Conservation (phyloP, 2,113 vertebrate species). For the Chelonoidis abingdonii region DNA sequence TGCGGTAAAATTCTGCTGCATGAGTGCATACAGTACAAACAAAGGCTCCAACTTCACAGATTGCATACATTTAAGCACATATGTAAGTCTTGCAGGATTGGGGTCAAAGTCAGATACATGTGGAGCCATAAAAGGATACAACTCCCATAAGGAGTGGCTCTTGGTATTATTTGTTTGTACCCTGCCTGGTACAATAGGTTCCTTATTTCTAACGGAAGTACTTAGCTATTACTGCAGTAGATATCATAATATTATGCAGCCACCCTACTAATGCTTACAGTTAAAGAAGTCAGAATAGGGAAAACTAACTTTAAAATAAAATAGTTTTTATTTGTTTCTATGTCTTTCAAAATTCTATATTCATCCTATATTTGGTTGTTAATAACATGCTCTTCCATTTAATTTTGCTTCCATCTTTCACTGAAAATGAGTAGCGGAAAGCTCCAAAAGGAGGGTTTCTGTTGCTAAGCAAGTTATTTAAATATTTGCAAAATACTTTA, state of each 20-base stretch:
- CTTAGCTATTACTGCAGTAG: not conserved
- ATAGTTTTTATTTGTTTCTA: not conserved
- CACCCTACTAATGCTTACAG: not conserved
- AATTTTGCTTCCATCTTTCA: not conserved
- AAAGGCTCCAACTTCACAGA: constrained; percentile 40
- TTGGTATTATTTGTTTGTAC: not conserved
- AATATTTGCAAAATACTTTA: not conserved
- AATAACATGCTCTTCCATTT: not conserved
- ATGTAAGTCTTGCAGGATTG: constrained; percentile 48
- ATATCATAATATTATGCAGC: not conserved
- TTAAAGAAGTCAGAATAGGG: not conserved
- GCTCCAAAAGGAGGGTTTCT: not conserved
- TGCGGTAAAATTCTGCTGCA: constrained; percentile 33
- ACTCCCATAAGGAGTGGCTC: not conserved
- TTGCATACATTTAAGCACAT: constrained; percentile 55
- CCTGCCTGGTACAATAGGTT: not conserved
- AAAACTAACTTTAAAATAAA: not conserved
- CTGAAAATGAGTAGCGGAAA: not conserved
- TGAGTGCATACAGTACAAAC: constrained; percentile 27
- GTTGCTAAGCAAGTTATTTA: not conserved
- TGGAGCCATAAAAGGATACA: not conserved
- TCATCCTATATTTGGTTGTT: not conserved
- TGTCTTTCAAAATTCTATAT: not conserved
- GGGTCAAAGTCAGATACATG: not conserved
- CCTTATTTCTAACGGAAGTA: not conserved